Conservation (phyloP, 2,888 invertebrate genomes). For the Zelleria hepariella region DNA sequence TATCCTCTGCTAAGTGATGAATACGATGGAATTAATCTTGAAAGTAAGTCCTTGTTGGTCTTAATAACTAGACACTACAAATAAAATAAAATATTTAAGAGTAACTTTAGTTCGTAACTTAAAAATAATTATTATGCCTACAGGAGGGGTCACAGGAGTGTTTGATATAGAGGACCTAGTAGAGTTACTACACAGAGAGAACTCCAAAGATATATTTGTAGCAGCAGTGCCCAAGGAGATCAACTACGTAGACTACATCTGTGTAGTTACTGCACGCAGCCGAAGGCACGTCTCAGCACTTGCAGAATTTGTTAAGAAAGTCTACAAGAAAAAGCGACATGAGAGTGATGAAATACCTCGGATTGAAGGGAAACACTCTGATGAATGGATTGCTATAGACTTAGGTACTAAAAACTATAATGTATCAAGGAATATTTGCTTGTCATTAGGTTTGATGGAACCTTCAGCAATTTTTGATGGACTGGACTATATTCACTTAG, state of each 20-base stretch:
- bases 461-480: too few relatives aligned
- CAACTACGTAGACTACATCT: slow-evolving; percentile 88
- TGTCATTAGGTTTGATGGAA: too few relatives aligned
- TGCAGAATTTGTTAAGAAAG: slow-evolving; percentile 80
- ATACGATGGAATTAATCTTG: slow-evolving; percentile 72
- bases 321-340: slow-evolving; percentile 80
- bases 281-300: slow-evolving; percentile 81
- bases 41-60: slow-evolving; percentile 73
- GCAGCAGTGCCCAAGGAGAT: slow-evolving; percentile 80
- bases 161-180: slow-evolving; percentile 91
- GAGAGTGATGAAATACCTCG: slow-evolving; percentile 77
- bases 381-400: slow-evolving; percentile 92
- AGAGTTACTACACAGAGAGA: slow-evolving; percentile 81
- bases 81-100: not conserved
- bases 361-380: slow-evolving; percentile 82
- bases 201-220: slow-evolving; percentile 85
- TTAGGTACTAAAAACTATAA: slow-evolving; percentile 73
- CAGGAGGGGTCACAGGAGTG: slow-evolving; percentile 88
- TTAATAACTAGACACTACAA: too few relatives aligned
- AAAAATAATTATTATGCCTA: slow-evolving; percentile 18
- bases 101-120: too few relatives aligned
- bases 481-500: too few relatives aligned
- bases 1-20: slow-evolving; percentile 66
- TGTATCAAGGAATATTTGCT: not conserved
- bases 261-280: slow-evolving; percentile 83